A percentile compares a stretch with the other conserved stretches of the same genome.
Conservation (phyloP, 2,113 vertebrate genomes). For the Chloropsis cyanopogon region DNA sequence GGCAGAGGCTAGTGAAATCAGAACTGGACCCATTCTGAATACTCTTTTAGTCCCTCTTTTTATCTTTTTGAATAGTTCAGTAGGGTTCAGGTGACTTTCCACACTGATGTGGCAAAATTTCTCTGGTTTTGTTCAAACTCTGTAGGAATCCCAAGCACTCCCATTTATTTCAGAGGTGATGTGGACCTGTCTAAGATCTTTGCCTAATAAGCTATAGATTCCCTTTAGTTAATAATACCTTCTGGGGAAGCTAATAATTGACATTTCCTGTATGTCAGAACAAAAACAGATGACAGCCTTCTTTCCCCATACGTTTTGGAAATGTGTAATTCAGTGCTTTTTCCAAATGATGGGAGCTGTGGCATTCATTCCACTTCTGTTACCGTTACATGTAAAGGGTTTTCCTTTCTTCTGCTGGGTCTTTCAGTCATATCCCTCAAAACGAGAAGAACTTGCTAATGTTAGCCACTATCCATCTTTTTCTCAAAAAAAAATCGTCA, state of each 20-base stretch:
- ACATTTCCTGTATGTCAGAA: neutral
- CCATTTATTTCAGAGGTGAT: neutral
- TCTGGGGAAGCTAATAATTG: neutral
- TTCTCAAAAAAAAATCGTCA: neutral
- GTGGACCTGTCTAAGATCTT: neutral
- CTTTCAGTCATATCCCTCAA: neutral
- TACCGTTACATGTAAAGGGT: neutral
- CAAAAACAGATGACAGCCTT: neutral
- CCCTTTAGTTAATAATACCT: neutral
- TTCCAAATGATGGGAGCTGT: neutral
- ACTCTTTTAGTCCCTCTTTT: neutral
- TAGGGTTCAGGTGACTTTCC: neutral
- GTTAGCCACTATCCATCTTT: neutral
- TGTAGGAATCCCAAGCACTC: neutral
- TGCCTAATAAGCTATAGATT: neutral
- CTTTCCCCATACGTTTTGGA: neutral
- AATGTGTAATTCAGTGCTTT: neutral
- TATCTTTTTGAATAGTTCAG: neutral
- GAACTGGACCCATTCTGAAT: neutral
- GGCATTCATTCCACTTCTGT: neutral
- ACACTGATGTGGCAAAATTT: neutral
- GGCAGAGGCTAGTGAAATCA: neutral
- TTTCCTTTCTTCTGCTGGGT: neutral
- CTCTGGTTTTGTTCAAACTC: neutral
- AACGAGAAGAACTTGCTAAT: neutral